Evolutionary conservation across 2,888 invertebrate genomes (phyloP).

Genomic region (Neoitamus cyanurus): DNA sequence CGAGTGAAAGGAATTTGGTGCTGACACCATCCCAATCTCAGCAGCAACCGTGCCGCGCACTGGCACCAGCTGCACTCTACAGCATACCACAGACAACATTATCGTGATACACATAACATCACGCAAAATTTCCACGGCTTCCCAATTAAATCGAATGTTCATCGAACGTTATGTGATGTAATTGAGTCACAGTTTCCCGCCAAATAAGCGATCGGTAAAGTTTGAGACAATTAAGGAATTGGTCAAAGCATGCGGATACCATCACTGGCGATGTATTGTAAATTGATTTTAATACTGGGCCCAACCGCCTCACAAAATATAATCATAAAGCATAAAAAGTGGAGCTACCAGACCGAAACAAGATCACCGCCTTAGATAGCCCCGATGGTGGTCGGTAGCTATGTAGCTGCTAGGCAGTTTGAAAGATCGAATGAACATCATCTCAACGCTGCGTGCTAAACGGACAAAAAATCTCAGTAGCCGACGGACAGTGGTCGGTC

Average conservation of each 20-base stretch:
- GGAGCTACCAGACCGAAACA: background rate
- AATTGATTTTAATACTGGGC: background rate
- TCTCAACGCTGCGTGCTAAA: background rate
- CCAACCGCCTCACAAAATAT: background rate
- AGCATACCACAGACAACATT: background rate
- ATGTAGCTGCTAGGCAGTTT: background rate
- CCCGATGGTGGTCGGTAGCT: background rate
- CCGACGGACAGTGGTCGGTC: background rate
- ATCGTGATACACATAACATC: constrained; percentile 5
- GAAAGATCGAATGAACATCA: background rate
- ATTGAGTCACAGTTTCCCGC: background rate
- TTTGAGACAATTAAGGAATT: background rate
- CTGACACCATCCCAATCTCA: background rate
- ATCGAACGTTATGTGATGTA: constrained; percentile 21
- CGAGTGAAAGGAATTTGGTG: background rate
- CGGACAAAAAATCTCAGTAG: background rate
- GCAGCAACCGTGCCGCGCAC: background rate
- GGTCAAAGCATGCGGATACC: background rate
- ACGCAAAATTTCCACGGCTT: constrained; percentile 15
- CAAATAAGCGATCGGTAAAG: background rate
- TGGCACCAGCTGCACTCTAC: background rate
- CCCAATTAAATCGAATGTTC: constrained; percentile 26
- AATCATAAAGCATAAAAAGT: background rate
- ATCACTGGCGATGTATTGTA: background rate
- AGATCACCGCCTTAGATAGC: background rate